Evolutionary conservation across 2,113 vertebrate genomes (phyloP), one percentile per base, ranked within the genome.

Genomic region (Stomatorhinus ivindoensis): DNA sequence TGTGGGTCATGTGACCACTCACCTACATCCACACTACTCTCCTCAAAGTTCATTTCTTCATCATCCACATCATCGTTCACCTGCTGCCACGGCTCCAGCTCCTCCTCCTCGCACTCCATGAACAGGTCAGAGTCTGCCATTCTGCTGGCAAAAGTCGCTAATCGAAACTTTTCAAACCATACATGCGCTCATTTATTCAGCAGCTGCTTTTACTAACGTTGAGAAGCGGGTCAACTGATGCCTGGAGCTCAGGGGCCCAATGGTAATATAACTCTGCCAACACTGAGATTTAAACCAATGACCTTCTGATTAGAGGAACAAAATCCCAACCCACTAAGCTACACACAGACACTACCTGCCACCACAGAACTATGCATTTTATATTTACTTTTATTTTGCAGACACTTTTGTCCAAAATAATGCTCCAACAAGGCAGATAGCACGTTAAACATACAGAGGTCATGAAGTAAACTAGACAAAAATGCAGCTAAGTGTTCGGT

Each of bases 51-150:
- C 90, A 96, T 95, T 88, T 96, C 95, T 4, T 96, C 96, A 86
- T 97, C 96, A 24, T 96, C 96, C 88, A 96, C 96, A 10, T 80
- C 48, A 15, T 61, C 55, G 13, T 46, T 44, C 91, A 96, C 95
- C 65, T 96, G 96, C 93, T 97, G 97, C 95, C 96, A 97, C 0
- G 97, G 96, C 2, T 97, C 96, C 92, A 97, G 92, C 91, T 97
- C 97, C 90, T 97, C 97, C 93, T 97, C 97, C 95, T 97, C 97
- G 86, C 97, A 97, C 82, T 97, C 97, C 97, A 97, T 97, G 90
- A 96, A 96, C 2, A 97, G 94, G 88, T 97, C 97, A 0, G 97
- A 96, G 93, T 97, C 97, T 4, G 96, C 95, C 97, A 97, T 97
- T 88, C 93, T 96, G 88, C 51, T 87, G 47, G 82, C 31, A 46